Percentiles rank a stretch among this genome's conserved stretches.
These are phyloP conservation scores for Picus viridis DNA, from an alignment of 2,797 vertebrate genomes.

Conservation along the genomic window DNA sequence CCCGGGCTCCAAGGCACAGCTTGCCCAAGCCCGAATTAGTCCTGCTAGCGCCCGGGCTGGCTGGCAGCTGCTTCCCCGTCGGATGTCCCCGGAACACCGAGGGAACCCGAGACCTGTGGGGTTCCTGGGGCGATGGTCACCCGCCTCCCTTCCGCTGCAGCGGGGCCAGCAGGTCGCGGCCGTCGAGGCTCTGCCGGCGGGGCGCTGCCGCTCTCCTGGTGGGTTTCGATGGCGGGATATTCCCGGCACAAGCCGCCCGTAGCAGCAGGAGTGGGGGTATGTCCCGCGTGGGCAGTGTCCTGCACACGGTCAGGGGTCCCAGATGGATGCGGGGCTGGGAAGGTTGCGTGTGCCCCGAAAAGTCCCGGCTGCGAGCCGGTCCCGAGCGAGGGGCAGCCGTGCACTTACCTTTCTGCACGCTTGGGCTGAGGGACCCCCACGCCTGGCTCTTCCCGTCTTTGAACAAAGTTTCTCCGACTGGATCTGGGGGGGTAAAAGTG, in stretches of 20 bases:
- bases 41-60: not conserved
- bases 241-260: not conserved
- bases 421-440: conserved; percentile 91
- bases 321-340: not conserved
- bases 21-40: not conserved
- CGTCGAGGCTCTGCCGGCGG: not conserved
- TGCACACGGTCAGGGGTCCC: not conserved
- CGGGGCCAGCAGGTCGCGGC: not conserved
- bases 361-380: not conserved
- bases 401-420: conserved; percentile 95
- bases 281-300: not conserved
- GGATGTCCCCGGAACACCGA: not conserved
- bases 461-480: conserved; percentile 90
- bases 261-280: not conserved
- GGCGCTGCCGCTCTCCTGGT: not conserved
- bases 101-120: not conserved
- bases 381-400: not conserved
- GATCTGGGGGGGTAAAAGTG: conserved; percentile 81
- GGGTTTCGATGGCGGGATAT: not conserved
- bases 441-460: conserved; percentile 92
- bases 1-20: not conserved
- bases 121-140: not conserved
- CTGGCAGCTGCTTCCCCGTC: not conserved
- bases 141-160: not conserved
- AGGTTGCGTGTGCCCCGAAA: not conserved